Evolutionary conservation across 2,113 vertebrate genomes (phyloP).

Genomic region (Phylloscopus whistleri): DNA sequence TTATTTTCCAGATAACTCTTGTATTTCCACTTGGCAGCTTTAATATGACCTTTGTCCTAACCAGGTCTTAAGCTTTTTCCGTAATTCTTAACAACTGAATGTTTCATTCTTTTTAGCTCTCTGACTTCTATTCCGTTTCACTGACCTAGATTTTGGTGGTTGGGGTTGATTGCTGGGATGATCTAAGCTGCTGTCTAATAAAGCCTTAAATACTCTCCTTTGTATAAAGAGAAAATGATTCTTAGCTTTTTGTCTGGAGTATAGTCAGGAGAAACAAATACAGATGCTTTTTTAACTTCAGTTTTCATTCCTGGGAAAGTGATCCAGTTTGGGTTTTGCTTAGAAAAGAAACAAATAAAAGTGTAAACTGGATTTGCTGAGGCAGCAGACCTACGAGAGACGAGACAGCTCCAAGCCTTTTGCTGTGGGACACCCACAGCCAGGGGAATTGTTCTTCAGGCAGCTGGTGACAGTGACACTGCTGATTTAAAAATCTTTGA

Average conservation of each 20-base stretch:
- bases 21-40: constrained; percentile 20
- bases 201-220: neutral
- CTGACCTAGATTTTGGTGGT: constrained; percentile 50
- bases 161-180: constrained; percentile 32
- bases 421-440: neutral
- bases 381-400: neutral
- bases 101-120: constrained; percentile 40
- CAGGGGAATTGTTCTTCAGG: neutral
- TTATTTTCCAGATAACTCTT: neutral
- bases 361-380: neutral
- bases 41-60: constrained; percentile 35
- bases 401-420: neutral
- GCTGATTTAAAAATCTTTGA: neutral
- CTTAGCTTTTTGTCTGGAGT: constrained; percentile 26
- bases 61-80: constrained; percentile 16
- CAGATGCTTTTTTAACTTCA: neutral
- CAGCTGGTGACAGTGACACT: neutral
- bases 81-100: constrained; percentile 3
- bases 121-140: constrained; percentile 11
- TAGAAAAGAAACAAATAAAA: neutral
- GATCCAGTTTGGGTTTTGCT: neutral
- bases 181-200: constrained; percentile 22
- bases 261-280: neutral
- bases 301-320: neutral
- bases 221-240: neutral